These are phyloP conservation scores for sheep (Ovis aries) DNA, from an alignment of 2,113 vertebrate species.

Conservation along the genomic window DNA sequence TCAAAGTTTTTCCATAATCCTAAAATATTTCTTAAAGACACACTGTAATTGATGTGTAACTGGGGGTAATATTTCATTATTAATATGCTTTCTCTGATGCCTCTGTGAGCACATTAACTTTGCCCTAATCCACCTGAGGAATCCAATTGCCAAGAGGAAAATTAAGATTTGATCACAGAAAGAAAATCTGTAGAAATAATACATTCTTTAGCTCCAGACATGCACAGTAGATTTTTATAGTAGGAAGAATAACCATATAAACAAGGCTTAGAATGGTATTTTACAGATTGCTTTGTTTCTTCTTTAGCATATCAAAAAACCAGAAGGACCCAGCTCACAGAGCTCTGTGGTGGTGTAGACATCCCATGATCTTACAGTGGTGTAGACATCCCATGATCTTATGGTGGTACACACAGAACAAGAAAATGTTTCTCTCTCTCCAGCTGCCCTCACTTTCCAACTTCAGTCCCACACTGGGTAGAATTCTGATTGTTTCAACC, in stretches of 20 bases:
- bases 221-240: background rate
- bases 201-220: background rate
- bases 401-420: background rate
- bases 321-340: background rate
- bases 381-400: background rate
- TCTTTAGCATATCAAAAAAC: background rate
- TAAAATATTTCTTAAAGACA: conserved; percentile 4
- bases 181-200: background rate
- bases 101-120: conserved; percentile 18
- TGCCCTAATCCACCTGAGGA: background rate
- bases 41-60: background rate
- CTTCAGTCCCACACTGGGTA: background rate
- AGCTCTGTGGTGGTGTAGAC: background rate
- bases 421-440: background rate
- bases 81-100: background rate
- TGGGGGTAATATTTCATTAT: background rate
- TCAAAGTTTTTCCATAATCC: background rate
- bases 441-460: background rate
- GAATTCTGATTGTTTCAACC: background rate
- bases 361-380: background rate
- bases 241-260: background rate
- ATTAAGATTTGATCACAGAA: conserved; percentile 19
- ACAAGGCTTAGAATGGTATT: background rate
- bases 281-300: background rate
- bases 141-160: background rate